phyloP scores from a whole-genome alignment of 2,888 invertebrate genomes.

The Chloroclystis v-ata region DNA sequence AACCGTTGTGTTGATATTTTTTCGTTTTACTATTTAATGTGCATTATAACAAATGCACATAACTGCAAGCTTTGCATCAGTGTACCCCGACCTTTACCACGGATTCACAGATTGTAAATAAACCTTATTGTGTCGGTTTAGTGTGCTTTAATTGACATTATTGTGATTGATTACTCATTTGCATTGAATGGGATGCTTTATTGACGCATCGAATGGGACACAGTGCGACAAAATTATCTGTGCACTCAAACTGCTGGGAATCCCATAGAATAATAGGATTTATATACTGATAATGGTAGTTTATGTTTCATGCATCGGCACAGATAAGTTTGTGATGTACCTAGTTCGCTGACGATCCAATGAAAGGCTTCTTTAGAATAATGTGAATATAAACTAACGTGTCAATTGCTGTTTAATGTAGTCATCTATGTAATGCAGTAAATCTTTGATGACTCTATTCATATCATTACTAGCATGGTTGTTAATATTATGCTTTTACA shows the following conservation, averaged over 20 bases:
- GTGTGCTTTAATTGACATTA: conserved; percentile 31
- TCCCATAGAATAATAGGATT: no score
- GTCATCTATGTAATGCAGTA: no score
- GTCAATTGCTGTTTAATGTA: neutral
- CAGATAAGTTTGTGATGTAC: conserved; percentile 7
- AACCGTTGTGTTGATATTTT: no score
- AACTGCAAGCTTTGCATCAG: neutral
- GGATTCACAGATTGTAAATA: conserved; percentile 36
- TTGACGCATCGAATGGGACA: conserved; percentile 19
- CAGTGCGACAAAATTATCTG: neutral
- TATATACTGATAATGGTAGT: no score
- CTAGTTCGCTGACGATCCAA: conserved; percentile 12
- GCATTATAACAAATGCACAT: no score
- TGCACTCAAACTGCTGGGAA: neutral
- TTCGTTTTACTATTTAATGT: no score
- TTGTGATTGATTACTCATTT: conserved; percentile 31
- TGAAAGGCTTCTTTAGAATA: neutral
- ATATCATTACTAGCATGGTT: no score
- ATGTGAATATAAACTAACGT: no score
- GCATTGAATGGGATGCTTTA: conserved; percentile 30
- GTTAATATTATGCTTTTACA: no score
- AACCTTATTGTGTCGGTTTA: conserved; percentile 27
- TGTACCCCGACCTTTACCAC: conserved; percentile 7
- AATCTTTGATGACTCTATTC: no score
- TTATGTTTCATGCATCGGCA: no score